Evolutionary conservation across 1,140 invertebrate genomes (phyloP).

Genomic region (Hormaphis cornu): DNA sequence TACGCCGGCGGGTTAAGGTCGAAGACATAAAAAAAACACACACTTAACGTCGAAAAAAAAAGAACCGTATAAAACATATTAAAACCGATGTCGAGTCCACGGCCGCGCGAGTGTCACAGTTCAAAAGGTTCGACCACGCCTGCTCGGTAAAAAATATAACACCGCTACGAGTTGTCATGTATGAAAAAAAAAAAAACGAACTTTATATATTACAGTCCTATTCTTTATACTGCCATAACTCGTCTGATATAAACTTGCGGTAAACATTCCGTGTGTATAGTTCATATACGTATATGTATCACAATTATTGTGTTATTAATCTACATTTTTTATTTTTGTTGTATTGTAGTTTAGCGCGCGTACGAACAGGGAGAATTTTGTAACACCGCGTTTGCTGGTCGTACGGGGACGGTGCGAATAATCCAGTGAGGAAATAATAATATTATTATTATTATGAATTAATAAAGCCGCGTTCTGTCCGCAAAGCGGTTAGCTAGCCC

Average conservation of each 20-base stretch:
- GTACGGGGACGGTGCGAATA: neutral
- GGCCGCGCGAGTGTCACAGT: conserved; percentile 11
- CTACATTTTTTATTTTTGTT: no score
- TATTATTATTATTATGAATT: no score
- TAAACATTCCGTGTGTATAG: no score
- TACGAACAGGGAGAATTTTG: no score
- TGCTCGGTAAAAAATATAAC: neutral
- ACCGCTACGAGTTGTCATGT: neutral
- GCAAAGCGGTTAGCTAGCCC: conserved; percentile 28
- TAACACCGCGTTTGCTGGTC: neutral
- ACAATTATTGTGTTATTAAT: no score
- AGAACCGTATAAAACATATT: neutral
- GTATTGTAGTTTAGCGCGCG: no score
- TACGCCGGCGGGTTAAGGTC: conserved; percentile 19
- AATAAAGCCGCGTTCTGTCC: conserved; percentile 6
- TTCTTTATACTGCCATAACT: no score
- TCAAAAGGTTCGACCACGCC: conserved; percentile 22
- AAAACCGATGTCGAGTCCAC: conserved; percentile 9
- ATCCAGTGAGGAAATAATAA: conserved; percentile 26
- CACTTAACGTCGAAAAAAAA: neutral
- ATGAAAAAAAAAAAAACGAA: neutral
- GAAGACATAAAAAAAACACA: neutral
- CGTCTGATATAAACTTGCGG: no score
- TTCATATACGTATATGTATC: no score
- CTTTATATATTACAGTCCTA: no score